phyloP scores from a whole-genome alignment of 1,140 invertebrate species.

The Solen grandis region DNA sequence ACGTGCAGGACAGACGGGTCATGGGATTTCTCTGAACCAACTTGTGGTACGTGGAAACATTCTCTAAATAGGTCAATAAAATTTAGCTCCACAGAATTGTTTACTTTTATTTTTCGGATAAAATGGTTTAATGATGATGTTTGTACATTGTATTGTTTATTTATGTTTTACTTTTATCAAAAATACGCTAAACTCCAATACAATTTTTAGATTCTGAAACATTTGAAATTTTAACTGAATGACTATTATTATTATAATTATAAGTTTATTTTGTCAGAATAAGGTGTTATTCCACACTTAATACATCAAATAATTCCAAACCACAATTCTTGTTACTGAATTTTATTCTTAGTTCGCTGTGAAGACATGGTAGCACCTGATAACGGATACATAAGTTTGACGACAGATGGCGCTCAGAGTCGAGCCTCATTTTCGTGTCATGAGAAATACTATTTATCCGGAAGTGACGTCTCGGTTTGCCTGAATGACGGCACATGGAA shows the following conservation, averaged over 20 bases:
- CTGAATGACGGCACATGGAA: conserved; percentile 5
- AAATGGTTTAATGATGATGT: background rate
- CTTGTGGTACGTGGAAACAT: conserved; percentile 47
- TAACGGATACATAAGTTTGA: conserved; percentile 17
- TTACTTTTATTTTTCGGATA: background rate
- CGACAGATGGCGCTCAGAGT: background rate
- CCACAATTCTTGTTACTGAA: too few species aligned
- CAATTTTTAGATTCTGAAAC: background rate
- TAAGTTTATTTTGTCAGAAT: too few species aligned
- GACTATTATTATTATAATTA: background rate
- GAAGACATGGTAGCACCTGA: background rate
- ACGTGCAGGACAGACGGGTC: conserved; percentile 45
- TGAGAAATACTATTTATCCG: conserved; percentile 6
- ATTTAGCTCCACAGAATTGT: too few species aligned
- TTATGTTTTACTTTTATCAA: background rate
- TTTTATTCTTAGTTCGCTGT: conserved; percentile 15
- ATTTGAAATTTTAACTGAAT: background rate
- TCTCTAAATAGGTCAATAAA: too few species aligned
- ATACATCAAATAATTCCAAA: too few species aligned
- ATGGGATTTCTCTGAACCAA: conserved; percentile 27
- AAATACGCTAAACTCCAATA: background rate
- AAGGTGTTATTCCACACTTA: too few species aligned
- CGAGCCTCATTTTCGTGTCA: conserved; percentile 7
- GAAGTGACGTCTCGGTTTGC: background rate
- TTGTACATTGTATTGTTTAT: background rate